Conservation (phyloP, 2,888 invertebrate species). For the Ectemnius lituratus region DNA sequence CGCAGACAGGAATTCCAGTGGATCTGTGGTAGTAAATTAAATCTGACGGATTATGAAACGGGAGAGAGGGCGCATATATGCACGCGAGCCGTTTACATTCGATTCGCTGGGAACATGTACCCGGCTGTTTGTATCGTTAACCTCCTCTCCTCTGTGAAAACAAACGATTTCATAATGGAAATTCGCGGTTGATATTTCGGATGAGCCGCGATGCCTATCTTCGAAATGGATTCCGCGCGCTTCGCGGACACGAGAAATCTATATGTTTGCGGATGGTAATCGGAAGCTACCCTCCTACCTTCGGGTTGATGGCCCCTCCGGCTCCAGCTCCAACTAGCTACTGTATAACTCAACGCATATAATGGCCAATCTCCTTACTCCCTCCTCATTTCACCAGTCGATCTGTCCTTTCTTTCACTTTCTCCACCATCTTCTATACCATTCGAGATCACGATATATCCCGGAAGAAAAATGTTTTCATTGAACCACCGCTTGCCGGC, state of each 20-base stretch:
- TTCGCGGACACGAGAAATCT: constrained; percentile 3
- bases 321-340: too few relatives aligned
- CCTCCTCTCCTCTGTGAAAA: constrained; percentile 38
- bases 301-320: too few relatives aligned
- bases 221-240: constrained; percentile 9
- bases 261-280: constrained; percentile 2
- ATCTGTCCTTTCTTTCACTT: too few relatives aligned
- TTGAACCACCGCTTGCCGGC: too few relatives aligned
- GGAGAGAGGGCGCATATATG: constrained; percentile 37
- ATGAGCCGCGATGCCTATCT: constrained; percentile 12
- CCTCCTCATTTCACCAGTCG: background rate
- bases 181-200: constrained; percentile 55
- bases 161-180: constrained; percentile 62
- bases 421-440: too few relatives aligned
- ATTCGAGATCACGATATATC: too few relatives aligned
- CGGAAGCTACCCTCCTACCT: background rate
- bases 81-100: constrained; percentile 61
- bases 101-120: constrained; percentile 45
- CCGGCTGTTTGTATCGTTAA: constrained; percentile 52
- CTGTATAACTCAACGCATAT: too few relatives aligned
- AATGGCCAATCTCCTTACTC: too few relatives aligned
- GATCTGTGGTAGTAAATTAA: constrained; percentile 53
- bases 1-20: too few relatives aligned
- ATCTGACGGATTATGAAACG: constrained; percentile 57
- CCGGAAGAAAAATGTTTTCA: too few relatives aligned